Conservation (phyloP, 2,888 invertebrate genomes). For the Eupithecia subfuscata region DNA sequence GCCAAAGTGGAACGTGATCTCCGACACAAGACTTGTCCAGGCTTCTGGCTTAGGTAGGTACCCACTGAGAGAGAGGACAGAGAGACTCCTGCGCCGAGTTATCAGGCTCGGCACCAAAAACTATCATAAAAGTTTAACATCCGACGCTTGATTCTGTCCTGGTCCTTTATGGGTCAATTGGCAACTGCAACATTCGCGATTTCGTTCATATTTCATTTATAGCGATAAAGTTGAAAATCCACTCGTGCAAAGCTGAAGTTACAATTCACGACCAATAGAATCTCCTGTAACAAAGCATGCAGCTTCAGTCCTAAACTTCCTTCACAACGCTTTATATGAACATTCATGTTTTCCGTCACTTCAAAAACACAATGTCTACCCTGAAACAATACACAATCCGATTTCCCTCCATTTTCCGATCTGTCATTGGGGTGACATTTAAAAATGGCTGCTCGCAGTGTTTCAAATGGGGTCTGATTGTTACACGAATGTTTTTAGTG, state of each 20-base stretch:
- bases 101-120: neutral
- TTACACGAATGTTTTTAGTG: constrained; percentile 27
- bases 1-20: too few species aligned
- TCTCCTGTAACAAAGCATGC: neutral
- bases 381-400: constrained; percentile 1
- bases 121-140: neutral
- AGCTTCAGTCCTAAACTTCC: neutral
- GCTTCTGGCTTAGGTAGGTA: too few species aligned
- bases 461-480: constrained; percentile 38
- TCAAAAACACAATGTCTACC: neutral
- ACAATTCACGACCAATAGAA: neutral
- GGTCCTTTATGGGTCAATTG: too few species aligned
- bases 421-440: constrained; percentile 46
- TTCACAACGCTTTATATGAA: neutral
- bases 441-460: constrained; percentile 49
- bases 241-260: neutral
- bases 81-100: neutral
- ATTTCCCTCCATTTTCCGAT: constrained; percentile 31
- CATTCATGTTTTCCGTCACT: neutral
- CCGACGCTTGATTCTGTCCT: too few species aligned
- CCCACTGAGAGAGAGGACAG: too few species aligned
- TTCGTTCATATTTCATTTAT: neutral
- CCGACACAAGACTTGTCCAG: too few species aligned
- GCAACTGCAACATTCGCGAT: neutral
- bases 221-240: neutral